Conservation (phyloP, 1,140 invertebrate species). For the Caenorhabditis tropicalis region DNA sequence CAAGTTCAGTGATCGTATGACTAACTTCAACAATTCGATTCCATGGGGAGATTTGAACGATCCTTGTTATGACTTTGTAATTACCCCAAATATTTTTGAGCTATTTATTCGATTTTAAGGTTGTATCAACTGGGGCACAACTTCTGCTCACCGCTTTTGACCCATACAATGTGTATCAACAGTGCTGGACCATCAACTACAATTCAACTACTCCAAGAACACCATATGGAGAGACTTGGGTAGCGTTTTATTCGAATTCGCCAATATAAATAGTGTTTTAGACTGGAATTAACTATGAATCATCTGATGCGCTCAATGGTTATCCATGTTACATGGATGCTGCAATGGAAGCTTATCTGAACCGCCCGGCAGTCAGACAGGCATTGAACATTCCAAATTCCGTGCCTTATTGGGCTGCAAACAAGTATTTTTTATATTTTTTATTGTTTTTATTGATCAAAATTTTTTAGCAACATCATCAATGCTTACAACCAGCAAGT, state of each 20-base stretch:
- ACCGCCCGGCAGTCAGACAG: slow-evolving; percentile 69
- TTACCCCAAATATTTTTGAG: not conserved
- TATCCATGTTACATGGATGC: slow-evolving; percentile 60
- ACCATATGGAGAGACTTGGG: slow-evolving; percentile 48
- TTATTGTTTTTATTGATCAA: not conserved
- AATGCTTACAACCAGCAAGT: slow-evolving; percentile 46
- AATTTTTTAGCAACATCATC: slow-evolving; percentile 40
- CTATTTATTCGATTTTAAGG: not conserved
- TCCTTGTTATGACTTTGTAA: slow-evolving; percentile 47
- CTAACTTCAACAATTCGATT: slow-evolving; percentile 40
- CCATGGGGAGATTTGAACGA: slow-evolving; percentile 31
- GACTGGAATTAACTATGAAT: slow-evolving; percentile 54
- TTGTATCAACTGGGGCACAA: slow-evolving; percentile 7
- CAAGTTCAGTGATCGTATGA: slow-evolving; percentile 24
- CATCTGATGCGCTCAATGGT: slow-evolving; percentile 44
- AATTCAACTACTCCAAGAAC: not conserved
- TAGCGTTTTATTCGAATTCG: not conserved
- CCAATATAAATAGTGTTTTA: not conserved
- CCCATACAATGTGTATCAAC: slow-evolving; percentile 49
- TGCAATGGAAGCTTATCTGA: slow-evolving; percentile 69
- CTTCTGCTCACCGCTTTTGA: not conserved
- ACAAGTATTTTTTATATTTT: slow-evolving; percentile 1
- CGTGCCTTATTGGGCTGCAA: slow-evolving; percentile 65
- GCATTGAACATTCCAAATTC: slow-evolving; percentile 73
- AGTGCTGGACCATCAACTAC: not conserved